These are phyloP conservation scores for Conus ventricosus DNA, from an alignment of 1,140 invertebrate species.

Conservation along the genomic window DNA sequence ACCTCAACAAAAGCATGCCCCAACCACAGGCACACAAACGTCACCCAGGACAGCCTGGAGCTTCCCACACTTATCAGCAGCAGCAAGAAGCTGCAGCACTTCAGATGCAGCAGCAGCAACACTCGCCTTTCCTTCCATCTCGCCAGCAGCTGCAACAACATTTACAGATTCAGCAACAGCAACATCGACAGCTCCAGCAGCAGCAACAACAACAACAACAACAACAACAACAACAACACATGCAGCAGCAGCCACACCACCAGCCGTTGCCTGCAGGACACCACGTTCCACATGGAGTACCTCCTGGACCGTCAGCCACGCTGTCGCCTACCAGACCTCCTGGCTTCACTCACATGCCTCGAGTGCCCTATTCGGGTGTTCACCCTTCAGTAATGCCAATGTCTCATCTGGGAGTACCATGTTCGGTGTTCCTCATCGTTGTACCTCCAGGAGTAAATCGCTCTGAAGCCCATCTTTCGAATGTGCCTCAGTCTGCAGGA, in stretches of 20 bases:
- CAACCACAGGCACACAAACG: neutral
- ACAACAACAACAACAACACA: slow-evolving; percentile 27
- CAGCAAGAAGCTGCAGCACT: neutral
- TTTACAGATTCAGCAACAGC: slow-evolving; percentile 21
- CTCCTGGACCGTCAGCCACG: too few species aligned
- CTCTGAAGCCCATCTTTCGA: too few species aligned
- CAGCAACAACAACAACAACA: slow-evolving; percentile 21
- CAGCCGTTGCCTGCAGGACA: neutral
- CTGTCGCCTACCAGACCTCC: too few species aligned
- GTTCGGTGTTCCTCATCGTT: too few species aligned
- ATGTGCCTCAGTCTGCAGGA: too few species aligned
- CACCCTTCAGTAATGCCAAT: too few species aligned
- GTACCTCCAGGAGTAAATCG: too few species aligned
- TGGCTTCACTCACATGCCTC: too few species aligned
- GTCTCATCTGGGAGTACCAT: too few species aligned
- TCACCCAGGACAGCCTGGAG: neutral
- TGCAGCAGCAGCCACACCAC: too few species aligned
- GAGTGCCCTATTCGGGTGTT: too few species aligned
- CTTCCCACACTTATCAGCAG: neutral
- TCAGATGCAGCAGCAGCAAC: slow-evolving; percentile 12
- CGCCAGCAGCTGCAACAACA: neutral
- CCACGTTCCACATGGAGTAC: too few species aligned
- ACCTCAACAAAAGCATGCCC: neutral
- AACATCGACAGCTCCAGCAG: neutral
- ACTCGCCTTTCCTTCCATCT: neutral